phyloP scores from a whole-genome alignment of 2,113 vertebrate species.

The Zingel zingel region DNA sequence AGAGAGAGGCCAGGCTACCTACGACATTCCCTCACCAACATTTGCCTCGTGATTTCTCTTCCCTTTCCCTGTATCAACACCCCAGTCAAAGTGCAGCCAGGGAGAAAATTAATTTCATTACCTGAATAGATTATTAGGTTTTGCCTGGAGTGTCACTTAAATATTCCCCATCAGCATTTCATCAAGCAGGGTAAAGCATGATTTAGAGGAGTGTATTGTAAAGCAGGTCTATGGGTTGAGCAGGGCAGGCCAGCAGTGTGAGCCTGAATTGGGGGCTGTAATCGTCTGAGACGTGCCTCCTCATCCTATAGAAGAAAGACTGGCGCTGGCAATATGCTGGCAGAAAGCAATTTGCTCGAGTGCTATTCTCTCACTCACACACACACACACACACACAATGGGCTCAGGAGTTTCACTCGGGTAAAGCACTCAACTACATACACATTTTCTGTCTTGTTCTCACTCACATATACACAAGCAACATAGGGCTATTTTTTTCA shows the following conservation, averaged over 20 bases:
- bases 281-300: slow-evolving; percentile 67
- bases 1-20: slow-evolving; percentile 21
- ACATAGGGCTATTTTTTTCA: background rate
- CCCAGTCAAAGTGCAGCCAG: slow-evolving; percentile 85
- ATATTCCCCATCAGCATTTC: slow-evolving; percentile 83
- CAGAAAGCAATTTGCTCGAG: slow-evolving; percentile 82
- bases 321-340: slow-evolving; percentile 80
- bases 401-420: slow-evolving; percentile 48
- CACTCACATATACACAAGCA: slow-evolving; percentile 10
- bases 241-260: slow-evolving; percentile 29
- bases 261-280: slow-evolving; percentile 58
- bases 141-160: slow-evolving; percentile 75
- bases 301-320: slow-evolving; percentile 75
- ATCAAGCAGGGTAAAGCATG: slow-evolving; percentile 49
- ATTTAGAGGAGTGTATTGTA: slow-evolving; percentile 43
- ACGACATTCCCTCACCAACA: slow-evolving; percentile 38
- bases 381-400: slow-evolving; percentile 26
- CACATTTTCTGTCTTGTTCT: slow-evolving; percentile 27
- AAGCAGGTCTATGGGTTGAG: slow-evolving; percentile 39
- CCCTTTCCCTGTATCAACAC: slow-evolving; percentile 76
- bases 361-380: slow-evolving; percentile 46
- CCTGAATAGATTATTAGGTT: slow-evolving; percentile 83
- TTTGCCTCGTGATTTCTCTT: slow-evolving; percentile 60
- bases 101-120: slow-evolving; percentile 88
- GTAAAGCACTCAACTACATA: slow-evolving; percentile 44